phyloP scores from a whole-genome alignment of 2,113 vertebrate genomes.

The Capreolus pygargus region DNA sequence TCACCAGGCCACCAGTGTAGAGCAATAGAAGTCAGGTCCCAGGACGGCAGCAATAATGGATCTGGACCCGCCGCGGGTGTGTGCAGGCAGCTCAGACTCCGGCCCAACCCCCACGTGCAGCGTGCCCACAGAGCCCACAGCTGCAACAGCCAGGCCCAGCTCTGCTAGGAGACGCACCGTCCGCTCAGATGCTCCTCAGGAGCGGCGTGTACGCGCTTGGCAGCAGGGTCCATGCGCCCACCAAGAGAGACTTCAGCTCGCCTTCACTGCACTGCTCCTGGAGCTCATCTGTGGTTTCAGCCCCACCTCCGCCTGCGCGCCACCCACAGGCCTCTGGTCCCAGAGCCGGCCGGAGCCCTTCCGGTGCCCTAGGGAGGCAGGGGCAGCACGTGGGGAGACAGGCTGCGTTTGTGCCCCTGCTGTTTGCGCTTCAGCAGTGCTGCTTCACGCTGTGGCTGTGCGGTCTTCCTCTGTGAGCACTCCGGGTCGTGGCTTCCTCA shows the following conservation, averaged over 20 bases:
- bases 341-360: background rate
- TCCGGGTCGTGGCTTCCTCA: background rate
- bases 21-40: background rate
- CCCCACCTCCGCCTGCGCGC: background rate
- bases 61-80: background rate
- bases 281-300: background rate
- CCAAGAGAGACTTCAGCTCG: background rate
- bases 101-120: background rate
- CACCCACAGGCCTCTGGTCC: background rate
- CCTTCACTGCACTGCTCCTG: background rate
- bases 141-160: background rate
- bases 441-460: rapidly evolving
- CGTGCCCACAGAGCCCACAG: background rate
- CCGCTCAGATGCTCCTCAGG: background rate
- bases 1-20: background rate
- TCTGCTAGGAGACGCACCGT: background rate
- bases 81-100: background rate
- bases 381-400: background rate
- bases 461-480: background rate
- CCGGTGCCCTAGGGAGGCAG: background rate
- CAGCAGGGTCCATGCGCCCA: background rate
- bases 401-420: background rate
- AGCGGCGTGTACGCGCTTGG: background rate
- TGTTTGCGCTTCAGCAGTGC: rapidly evolving
- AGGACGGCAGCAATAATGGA: background rate